phyloP scores from a whole-genome alignment of 2,888 invertebrate genomes.

The Acanthacorydalis orientalis region DNA sequence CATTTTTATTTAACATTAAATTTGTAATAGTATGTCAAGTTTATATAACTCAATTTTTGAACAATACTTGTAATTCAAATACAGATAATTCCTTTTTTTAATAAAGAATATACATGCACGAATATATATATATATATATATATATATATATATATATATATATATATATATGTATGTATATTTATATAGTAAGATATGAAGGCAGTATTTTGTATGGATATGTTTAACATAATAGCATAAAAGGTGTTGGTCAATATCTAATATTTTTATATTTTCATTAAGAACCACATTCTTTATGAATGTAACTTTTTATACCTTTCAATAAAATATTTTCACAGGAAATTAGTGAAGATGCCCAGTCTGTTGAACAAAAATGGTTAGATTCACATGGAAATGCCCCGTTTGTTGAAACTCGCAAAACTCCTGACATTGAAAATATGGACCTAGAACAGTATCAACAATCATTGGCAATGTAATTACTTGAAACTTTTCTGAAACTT shows the following conservation, averaged over 20 bases:
- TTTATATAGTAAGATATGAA: no score
- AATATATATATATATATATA: not conserved
- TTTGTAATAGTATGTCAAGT: not conserved
- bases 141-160: not conserved
- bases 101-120: no score
- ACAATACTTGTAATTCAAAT: no score
- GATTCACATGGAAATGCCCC: constrained; percentile 26
- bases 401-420: constrained; percentile 46
- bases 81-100: no score
- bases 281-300: no score
- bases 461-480: constrained; percentile 61
- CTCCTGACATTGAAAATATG: constrained; percentile 63
- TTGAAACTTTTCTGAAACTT: not conserved
- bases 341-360: constrained; percentile 36
- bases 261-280: no score
- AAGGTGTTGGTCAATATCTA: not conserved
- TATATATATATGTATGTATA: not conserved
- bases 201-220: not conserved
- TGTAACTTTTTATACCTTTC: no score
- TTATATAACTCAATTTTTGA: no score
- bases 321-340: constrained; percentile 24
- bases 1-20: not conserved
- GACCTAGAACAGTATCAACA: constrained; percentile 47
- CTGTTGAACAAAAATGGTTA: constrained; percentile 49
- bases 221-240: not conserved